A percentile compares a stretch with the other conserved stretches of the same genome.
Evolutionary conservation across 2,888 invertebrate genomes (phyloP).

Genomic region (Cyclophora punctaria): DNA sequence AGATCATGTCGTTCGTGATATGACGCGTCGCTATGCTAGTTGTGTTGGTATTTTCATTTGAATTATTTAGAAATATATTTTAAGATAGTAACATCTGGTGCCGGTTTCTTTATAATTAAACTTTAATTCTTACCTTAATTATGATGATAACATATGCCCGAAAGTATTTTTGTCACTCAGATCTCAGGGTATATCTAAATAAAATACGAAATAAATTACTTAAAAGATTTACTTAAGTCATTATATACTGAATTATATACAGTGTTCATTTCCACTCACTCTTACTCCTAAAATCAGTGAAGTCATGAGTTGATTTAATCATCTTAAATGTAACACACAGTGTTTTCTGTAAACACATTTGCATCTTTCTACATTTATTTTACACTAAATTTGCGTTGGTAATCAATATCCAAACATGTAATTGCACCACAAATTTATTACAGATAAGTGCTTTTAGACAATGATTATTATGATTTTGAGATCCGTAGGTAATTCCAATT

Average conservation of each 20-base stretch:
- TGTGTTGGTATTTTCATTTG: no score
- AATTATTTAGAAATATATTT: slow-evolving; percentile 2
- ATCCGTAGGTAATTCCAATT: slow-evolving; percentile 16
- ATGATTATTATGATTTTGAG: slow-evolving; percentile 11
- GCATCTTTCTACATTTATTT: slow-evolving; percentile 47
- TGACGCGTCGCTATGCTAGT: slow-evolving; percentile 5
- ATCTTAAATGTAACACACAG: slow-evolving; percentile 61
- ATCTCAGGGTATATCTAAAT: slow-evolving; percentile 69
- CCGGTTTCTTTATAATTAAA: no score
- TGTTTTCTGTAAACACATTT: slow-evolving; percentile 49
- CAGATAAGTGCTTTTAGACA: slow-evolving; percentile 20
- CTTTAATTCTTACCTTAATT: slow-evolving; percentile 15
- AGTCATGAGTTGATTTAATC: slow-evolving; percentile 72
- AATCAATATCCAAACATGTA: slow-evolving; percentile 32
- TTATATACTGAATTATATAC: slow-evolving; percentile 73
- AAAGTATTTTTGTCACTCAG: slow-evolving; percentile 34
- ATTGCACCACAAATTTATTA: slow-evolving; percentile 50
- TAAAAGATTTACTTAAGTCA: slow-evolving; percentile 71
- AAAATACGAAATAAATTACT: slow-evolving; percentile 66
- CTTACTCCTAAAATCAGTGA: slow-evolving; percentile 65
- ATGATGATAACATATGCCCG: slow-evolving; percentile 15
- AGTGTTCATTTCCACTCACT: slow-evolving; percentile 67
- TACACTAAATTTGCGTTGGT: slow-evolving; percentile 36
- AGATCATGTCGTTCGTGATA: slow-evolving; percentile 18
- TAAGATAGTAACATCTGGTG: slow-evolving; percentile 7